A percentile compares a stretch with the other conserved stretches of the same genome.
Conservation (phyloP, 2,113 vertebrate species). For the Piaya cayana region DNA sequence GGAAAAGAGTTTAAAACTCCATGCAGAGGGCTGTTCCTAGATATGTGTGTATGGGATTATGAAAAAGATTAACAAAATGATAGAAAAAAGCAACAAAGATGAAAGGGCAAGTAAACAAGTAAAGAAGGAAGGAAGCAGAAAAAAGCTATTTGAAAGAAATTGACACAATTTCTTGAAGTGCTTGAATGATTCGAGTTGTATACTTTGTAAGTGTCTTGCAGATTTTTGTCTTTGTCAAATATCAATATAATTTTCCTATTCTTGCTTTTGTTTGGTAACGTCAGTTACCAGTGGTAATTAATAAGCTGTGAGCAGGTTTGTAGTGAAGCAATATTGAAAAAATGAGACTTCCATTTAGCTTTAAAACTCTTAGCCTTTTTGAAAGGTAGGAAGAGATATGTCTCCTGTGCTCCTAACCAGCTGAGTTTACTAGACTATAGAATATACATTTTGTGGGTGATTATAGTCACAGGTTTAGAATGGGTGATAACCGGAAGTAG, state of each 20-base stretch:
- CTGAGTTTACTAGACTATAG: background rate
- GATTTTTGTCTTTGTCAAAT: slow-evolving; percentile 13
- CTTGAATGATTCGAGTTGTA: background rate
- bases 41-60: background rate
- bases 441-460: background rate
- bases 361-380: background rate
- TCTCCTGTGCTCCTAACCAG: background rate
- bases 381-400: background rate
- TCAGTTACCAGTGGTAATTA: background rate
- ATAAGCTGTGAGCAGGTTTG: background rate
- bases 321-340: background rate
- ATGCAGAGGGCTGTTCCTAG: background rate
- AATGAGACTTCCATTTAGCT: background rate
- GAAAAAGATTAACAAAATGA: background rate
- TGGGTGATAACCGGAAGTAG: background rate
- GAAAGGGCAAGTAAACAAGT: background rate
- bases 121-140: background rate
- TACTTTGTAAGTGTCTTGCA: background rate
- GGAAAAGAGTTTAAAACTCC: background rate
- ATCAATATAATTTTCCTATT: background rate
- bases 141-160: background rate
- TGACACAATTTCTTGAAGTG: background rate
- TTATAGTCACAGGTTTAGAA: background rate
- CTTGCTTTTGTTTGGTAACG: background rate
- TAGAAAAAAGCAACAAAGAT: background rate